Evolutionary conservation across 2,888 invertebrate genomes (phyloP).

Genomic region (Drosophila anomalata): DNA sequence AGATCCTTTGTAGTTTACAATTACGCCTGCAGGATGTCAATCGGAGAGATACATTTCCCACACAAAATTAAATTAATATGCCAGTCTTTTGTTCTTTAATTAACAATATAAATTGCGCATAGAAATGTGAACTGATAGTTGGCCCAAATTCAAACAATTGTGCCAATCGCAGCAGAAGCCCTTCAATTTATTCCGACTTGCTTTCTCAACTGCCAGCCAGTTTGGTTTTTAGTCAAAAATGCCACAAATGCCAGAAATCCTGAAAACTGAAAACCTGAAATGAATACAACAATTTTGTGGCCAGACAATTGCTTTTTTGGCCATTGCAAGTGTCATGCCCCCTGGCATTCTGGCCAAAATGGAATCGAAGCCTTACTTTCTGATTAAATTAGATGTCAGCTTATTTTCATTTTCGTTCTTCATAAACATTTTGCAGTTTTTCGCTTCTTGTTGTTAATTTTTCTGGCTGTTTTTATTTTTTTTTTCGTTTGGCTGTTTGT

Average conservation of each 20-base stretch:
- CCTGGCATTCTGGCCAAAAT: not conserved
- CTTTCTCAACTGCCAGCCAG: too few species aligned
- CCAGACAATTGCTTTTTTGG: not conserved
- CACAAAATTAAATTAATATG: not conserved
- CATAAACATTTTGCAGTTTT: slow-evolving; percentile 28
- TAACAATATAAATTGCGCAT: not conserved
- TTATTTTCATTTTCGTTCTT: slow-evolving; percentile 41
- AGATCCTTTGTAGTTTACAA: not conserved
- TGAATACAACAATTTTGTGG: too few species aligned
- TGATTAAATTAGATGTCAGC: slow-evolving; percentile 45
- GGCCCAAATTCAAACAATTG: not conserved
- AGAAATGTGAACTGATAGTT: not conserved
- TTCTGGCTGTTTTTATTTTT: not conserved
- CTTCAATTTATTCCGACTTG: not conserved
- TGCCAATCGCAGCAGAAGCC: not conserved
- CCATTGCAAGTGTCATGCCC: not conserved
- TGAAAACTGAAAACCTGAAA: too few species aligned
- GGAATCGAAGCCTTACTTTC: slow-evolving; percentile 5
- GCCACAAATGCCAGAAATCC: too few species aligned
- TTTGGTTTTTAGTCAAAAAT: not conserved
- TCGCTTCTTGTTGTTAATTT: slow-evolving; percentile 5
- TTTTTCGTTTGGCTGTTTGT: not conserved
- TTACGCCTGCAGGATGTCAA: slow-evolving; percentile 16
- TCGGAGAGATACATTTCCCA: slow-evolving; percentile 8
- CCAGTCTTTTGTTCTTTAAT: not conserved